These are phyloP conservation scores for Tragelaphus buxtoni DNA, from an alignment of 2,113 vertebrate species.

Conservation along the genomic window DNA sequence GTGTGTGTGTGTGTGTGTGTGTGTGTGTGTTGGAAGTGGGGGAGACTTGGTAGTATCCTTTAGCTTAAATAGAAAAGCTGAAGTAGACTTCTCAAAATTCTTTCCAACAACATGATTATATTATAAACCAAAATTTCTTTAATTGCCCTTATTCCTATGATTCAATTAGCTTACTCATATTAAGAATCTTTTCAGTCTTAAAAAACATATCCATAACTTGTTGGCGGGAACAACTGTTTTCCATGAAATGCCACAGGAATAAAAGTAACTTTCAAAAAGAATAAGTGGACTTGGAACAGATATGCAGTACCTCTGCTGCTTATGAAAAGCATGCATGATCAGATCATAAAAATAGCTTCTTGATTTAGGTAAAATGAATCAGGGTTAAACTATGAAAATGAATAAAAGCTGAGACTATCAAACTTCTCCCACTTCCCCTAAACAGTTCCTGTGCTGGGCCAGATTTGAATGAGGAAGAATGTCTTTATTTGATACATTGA, in stretches of 20 bases:
- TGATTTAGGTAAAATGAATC: slow-evolving; percentile 52
- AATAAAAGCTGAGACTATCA: neutral
- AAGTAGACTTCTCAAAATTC: slow-evolving; percentile 40
- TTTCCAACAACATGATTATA: slow-evolving; percentile 37
- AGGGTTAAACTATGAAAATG: slow-evolving; percentile 19
- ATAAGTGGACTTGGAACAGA: slow-evolving; percentile 63
- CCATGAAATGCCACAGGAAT: slow-evolving; percentile 57
- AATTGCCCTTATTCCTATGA: slow-evolving; percentile 44
- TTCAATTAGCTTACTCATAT: slow-evolving; percentile 63
- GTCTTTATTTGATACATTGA: neutral
- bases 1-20: no score
- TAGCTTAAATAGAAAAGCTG: neutral
- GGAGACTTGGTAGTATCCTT: neutral
- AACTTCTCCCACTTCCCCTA: neutral
- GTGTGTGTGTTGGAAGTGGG: neutral
- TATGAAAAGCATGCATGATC: slow-evolving; percentile 26
- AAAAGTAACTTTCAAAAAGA: slow-evolving; percentile 46
- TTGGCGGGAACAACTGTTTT: slow-evolving; percentile 69
- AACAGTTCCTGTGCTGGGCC: neutral
- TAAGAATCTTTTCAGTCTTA: slow-evolving; percentile 31
- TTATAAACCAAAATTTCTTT: slow-evolving; percentile 47
- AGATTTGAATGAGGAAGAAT: neutral
- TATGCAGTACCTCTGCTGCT: slow-evolving; percentile 34
- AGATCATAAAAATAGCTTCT: slow-evolving; percentile 39
- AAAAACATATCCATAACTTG: neutral